These are phyloP conservation scores for Parochlus steinenii DNA, from an alignment of 2,888 invertebrate genomes.

Conservation along the genomic window DNA sequence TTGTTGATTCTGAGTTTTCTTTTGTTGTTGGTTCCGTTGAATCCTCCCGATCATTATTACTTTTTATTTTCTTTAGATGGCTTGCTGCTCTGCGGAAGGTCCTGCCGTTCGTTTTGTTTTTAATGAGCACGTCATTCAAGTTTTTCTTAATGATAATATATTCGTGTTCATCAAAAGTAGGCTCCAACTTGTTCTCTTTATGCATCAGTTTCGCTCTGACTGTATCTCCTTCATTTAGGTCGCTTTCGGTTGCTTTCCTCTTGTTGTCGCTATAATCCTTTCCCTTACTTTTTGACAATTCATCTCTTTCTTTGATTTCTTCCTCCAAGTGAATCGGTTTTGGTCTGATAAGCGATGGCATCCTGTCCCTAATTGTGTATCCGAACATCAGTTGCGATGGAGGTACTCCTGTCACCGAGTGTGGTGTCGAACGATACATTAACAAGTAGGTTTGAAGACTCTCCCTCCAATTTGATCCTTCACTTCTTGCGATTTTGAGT, in stretches of 20 bases:
- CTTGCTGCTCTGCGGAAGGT: not conserved
- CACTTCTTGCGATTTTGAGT: conserved; percentile 14
- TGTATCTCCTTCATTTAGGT: not conserved
- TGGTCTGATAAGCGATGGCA: not conserved
- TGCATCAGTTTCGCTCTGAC: not conserved
- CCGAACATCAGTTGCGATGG: not conserved
- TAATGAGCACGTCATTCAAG: not conserved
- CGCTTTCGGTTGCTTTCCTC: not conserved
- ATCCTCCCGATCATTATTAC: too few species aligned
- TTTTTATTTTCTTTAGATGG: not conserved
- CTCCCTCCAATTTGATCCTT: conserved; percentile 13
- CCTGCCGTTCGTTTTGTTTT: not conserved
- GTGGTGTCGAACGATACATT: not conserved
- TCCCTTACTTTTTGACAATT: not conserved
- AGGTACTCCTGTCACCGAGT: not conserved
- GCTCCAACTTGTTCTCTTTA: not conserved
- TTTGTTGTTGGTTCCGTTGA: too few species aligned
- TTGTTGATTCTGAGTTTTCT: too few species aligned
- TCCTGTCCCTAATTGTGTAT: not conserved
- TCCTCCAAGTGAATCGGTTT: not conserved
- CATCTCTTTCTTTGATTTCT: not conserved
- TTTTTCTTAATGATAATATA: not conserved
- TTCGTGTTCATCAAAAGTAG: not conserved
- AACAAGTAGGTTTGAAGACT: conserved; percentile 13
- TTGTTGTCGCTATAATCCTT: not conserved